phyloP scores from a whole-genome alignment of 92 coral and sea anemone species.

The Siderastrea siderea region DNA sequence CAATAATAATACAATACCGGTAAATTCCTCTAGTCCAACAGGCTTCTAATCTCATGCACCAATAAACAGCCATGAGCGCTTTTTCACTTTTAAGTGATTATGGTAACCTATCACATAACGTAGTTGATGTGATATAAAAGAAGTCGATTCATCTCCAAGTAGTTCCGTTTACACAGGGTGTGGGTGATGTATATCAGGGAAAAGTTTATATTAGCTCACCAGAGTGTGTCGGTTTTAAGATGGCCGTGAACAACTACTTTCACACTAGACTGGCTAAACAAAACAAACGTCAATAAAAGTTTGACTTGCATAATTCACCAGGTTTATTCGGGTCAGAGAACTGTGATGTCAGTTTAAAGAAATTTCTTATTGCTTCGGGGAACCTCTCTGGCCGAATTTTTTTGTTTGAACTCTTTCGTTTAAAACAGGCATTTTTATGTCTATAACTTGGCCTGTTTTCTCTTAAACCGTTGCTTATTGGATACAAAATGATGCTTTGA shows the following conservation, averaged over 20 bases:
- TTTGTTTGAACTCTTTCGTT: constrained; percentile 1
- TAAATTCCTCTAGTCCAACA: neutral
- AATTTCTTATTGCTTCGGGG: constrained; percentile 17
- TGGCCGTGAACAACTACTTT: neutral
- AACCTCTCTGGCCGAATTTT: neutral
- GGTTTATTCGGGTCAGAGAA: constrained; percentile 37
- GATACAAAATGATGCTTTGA: constrained; percentile 9
- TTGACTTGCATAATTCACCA: constrained; percentile 51
- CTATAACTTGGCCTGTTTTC: constrained; percentile 6
- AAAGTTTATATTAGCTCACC: neutral
- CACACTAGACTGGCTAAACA: constrained; percentile 1
- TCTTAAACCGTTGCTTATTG: constrained; percentile 20
- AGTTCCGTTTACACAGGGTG: too few relatives aligned
- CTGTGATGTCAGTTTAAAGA: constrained; percentile 50
- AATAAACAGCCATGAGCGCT: neutral
- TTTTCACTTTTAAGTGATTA: too few relatives aligned
- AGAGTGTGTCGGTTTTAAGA: neutral
- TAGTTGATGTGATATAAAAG: too few relatives aligned
- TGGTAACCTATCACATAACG: too few relatives aligned
- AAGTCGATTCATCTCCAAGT: too few relatives aligned
- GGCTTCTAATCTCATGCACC: constrained; percentile 17
- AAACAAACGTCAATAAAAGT: constrained; percentile 4
- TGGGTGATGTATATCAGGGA: too few relatives aligned
- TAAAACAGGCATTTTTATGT: neutral
- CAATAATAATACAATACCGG: neutral